Evolutionary conservation across 2,797 vertebrate species (phyloP).

Genomic region (Cynopterus sphinx): DNA sequence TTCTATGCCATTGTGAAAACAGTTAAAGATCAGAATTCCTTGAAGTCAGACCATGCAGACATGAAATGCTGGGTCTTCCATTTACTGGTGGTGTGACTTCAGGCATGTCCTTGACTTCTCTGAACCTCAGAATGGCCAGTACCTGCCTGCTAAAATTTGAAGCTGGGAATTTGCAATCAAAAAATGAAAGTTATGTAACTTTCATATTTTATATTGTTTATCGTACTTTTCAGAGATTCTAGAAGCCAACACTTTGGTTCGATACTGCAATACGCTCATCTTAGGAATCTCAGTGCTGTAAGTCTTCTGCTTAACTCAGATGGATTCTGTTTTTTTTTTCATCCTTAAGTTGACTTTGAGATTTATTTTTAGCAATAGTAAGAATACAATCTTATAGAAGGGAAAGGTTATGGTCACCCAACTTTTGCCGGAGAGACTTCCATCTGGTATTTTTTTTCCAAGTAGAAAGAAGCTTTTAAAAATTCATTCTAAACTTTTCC

Average conservation of each 20-base stretch:
- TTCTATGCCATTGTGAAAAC: not conserved
- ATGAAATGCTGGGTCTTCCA: not conserved
- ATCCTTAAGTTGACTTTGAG: not conserved
- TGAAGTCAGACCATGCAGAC: not conserved
- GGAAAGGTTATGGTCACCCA: not conserved
- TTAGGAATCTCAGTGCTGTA: not conserved
- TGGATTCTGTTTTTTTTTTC: not conserved
- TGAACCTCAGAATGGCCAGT: not conserved
- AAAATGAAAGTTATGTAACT: not conserved
- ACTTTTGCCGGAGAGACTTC: not conserved
- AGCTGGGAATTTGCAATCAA: not conserved
- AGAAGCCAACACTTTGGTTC: not conserved
- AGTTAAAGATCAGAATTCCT: not conserved
- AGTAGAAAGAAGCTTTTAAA: not conserved
- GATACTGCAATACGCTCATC: not conserved
- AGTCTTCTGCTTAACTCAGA: not conserved
- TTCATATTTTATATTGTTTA: not conserved
- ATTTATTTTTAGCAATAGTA: not conserved
- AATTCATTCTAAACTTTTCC: conserved; percentile 31
- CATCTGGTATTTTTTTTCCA: not conserved
- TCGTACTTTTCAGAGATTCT: not conserved
- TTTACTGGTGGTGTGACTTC: not conserved
- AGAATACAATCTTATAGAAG: not conserved
- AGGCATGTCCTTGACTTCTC: not conserved
- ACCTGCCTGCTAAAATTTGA: not conserved